Evolutionary conservation across 1,140 invertebrate species (phyloP).

Genomic region (Dreissena polymorpha): DNA sequence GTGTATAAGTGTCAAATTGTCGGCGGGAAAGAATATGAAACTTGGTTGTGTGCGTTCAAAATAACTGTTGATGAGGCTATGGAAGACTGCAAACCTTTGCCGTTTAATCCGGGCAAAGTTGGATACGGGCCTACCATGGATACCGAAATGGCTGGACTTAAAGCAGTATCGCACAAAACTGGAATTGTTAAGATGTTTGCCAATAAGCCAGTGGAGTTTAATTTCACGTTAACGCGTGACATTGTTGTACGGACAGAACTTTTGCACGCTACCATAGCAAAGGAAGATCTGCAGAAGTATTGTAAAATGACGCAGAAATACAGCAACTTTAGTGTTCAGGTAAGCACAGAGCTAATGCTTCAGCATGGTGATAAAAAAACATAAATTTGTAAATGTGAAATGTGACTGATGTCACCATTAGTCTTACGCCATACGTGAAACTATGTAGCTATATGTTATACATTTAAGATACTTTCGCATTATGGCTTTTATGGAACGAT

Average conservation of each 20-base stretch:
- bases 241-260: slow-evolving; percentile 25
- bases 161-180: slow-evolving; percentile 33
- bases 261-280: slow-evolving; percentile 26
- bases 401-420: too few relatives aligned
- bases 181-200: slow-evolving; percentile 36
- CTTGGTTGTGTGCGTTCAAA: slow-evolving; percentile 32
- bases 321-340: slow-evolving; percentile 12
- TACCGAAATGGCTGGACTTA: slow-evolving; percentile 40
- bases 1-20: slow-evolving; percentile 31
- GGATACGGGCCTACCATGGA: slow-evolving; percentile 40
- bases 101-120: slow-evolving; percentile 38
- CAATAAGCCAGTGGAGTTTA: slow-evolving; percentile 3
- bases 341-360: neutral
- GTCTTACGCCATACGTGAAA: too few relatives aligned
- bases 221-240: slow-evolving; percentile 27
- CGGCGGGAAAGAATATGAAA: slow-evolving; percentile 37
- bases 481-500: too few relatives aligned
- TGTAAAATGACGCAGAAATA: slow-evolving; percentile 12
- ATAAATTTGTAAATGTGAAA: too few relatives aligned
- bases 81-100: slow-evolving; percentile 30
- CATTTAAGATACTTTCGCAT: too few relatives aligned
- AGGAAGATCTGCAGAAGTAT: slow-evolving; percentile 40
- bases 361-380: too few relatives aligned
- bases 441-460: too few relatives aligned
- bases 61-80: slow-evolving; percentile 18